Evolutionary conservation across 2,113 vertebrate species (phyloP).

Genomic region (Sula dactylatra): DNA sequence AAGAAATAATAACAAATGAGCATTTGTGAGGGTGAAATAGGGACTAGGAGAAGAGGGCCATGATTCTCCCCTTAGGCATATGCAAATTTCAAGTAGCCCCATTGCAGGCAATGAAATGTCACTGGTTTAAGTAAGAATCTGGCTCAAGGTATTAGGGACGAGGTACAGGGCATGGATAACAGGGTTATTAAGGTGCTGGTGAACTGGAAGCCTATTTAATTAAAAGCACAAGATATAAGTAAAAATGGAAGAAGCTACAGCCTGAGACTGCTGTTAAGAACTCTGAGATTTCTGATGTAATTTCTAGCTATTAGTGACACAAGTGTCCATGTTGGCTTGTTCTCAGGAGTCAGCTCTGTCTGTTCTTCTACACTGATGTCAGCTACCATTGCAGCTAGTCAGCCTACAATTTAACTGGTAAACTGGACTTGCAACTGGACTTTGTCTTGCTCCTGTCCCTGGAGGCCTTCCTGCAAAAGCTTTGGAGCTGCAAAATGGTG

Average conservation of each 20-base stretch:
- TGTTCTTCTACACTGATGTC: neutral
- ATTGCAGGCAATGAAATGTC: neutral
- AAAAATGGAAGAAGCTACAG: neutral
- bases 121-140: neutral
- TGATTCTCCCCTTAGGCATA: neutral
- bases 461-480: neutral
- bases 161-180: neutral
- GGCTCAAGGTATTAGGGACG: neutral
- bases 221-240: neutral
- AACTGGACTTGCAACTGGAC: neutral
- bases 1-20: constrained; percentile 54
- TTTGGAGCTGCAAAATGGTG: neutral
- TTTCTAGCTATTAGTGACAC: neutral
- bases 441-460: neutral
- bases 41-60: neutral
- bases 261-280: neutral
- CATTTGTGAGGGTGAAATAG: neutral
- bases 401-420: neutral
- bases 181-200: neutral
- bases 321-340: neutral
- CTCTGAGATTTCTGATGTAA: neutral
- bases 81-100: neutral
- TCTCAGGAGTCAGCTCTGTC: neutral
- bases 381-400: neutral
- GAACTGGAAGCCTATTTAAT: neutral